Evolutionary conservation across 2,113 vertebrate species (phyloP), one percentile per base, ranked within the genome.

Genomic region (Trinectes maculatus): DNA sequence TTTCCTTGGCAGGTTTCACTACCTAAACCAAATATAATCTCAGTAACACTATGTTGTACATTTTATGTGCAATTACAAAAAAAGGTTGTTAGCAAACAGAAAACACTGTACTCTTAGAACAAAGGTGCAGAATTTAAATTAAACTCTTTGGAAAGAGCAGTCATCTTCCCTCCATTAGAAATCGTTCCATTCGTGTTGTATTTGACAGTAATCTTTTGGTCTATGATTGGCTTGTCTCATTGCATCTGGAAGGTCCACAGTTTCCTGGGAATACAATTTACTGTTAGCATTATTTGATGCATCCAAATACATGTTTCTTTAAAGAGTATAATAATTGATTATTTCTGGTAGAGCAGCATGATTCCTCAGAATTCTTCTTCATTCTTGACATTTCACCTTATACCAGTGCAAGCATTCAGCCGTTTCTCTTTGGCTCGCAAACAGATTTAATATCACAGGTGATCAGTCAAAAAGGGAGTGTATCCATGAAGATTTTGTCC

Each of bases 401-500:
- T n/a, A 24, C 66, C 19, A 54, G 28, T 12, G 33, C 54, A 47
- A 84, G 60, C 22, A 33, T 18, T 60, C 28, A 39, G 59, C 55
- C 72, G 61, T 18, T 74, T 49, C 9, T 54, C 47, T 61, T 61
- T 67, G 28, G 40, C 64, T 67, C 22, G 61, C 15, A 26, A 19
- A 53, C 42, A 69, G 15, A 39, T 58, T 39, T 40, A 8, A 44
- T 9, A 26, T 40, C 58, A 48, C 55, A 26, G 55, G 47, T n/a
- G 15, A 13, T 54, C 48, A 3, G 71, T 97, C 91, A 98, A 91
- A 98, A 99, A 31, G 96, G 95, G 89, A 98, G 87, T 0, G 94
- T 95, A 80, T 98, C 96, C 96, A 97, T 94, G 79, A 98, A 96
- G 77, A 99, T 96, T 89, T 97, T 98, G 49, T 98, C 96, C 0